Evolutionary conservation across 2,113 vertebrate genomes (phyloP), one percentile per base, ranked within the genome.

Genomic region (Myotis yumanensis): DNA sequence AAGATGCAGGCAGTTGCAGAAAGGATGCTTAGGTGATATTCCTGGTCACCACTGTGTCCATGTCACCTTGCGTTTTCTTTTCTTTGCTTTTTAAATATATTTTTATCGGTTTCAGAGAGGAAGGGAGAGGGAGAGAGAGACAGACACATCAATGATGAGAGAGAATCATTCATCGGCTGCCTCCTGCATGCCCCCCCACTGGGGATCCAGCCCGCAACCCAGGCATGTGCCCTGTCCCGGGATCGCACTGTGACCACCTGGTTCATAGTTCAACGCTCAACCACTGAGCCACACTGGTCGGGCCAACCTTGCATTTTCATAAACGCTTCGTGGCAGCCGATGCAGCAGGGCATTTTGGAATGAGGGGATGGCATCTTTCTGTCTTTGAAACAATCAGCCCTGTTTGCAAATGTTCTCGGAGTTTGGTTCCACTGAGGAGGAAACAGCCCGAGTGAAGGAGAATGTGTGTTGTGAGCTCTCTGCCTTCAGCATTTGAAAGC

Each of bases 401-500:
- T 73, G 77, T 88, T 86, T 96, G 77, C 71, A 97, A 88, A 93
- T 85, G 95, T 75, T 76, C 72, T 23, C 25, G 77, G 89, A 97
- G 57, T 35, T 87, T 95, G 62, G 64, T 97, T 98, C 95, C 91
- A 79, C 87, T 52, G 90, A 93, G 75, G 93, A 96, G 89, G 93
- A 96, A 98, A 96, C 40, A 82, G 90, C 37, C 92, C 88, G 96
- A 71, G 90, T 98, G 91, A 96, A 98, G 94, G 66, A 93, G 89
- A 96, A 95, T 92, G 90, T 94, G 95, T 66, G 76, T 51, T 97
- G 96, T 90, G 66, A 7, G 12, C 91, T 96, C 95, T 98, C 94
- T 90, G 85, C 81, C 96, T 97, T 98, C 92, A 87, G 94, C 96
- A 96, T 98, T 88, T 96, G 97, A 98, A 98, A 98, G 93, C 90